Conservation (phyloP, 1,140 invertebrate species). For the Drosophila biarmipes region DNA sequence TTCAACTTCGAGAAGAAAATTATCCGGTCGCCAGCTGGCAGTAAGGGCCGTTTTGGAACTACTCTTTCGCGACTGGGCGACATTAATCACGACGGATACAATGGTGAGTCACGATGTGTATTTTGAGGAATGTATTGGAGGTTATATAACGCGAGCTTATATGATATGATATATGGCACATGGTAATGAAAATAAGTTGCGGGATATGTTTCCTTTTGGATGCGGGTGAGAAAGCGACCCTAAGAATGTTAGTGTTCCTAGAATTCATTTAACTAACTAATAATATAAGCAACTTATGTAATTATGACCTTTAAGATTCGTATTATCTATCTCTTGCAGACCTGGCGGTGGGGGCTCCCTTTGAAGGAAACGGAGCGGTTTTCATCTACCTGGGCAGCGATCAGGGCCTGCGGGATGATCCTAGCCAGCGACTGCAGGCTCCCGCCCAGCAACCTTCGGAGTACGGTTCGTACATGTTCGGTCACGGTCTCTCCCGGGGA, state of each 20-base stretch:
- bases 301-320: too few relatives aligned
- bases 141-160: too few relatives aligned
- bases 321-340: constrained; percentile 86
- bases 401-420: constrained; percentile 85
- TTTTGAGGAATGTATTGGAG: too few relatives aligned
- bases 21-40: constrained; percentile 45
- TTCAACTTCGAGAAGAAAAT: constrained; percentile 70
- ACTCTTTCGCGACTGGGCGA: constrained; percentile 87
- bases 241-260: too few relatives aligned
- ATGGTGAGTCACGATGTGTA: constrained; percentile 83
- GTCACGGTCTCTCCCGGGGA: constrained; percentile 88
- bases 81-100: constrained; percentile 88
- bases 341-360: constrained; percentile 89
- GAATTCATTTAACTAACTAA: too few relatives aligned
- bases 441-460: constrained; percentile 48
- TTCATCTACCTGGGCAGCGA: constrained; percentile 88
- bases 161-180: too few relatives aligned
- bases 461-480: constrained; percentile 83
- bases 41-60: constrained; percentile 87
- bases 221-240: too few relatives aligned
- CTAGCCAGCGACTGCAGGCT: constrained; percentile 38
- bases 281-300: too few relatives aligned
- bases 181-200: too few relatives aligned
- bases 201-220: too few relatives aligned
- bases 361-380: constrained; percentile 87